Conservation (phyloP, 2,113 vertebrate genomes). For the Prietella phreatophila region DNA sequence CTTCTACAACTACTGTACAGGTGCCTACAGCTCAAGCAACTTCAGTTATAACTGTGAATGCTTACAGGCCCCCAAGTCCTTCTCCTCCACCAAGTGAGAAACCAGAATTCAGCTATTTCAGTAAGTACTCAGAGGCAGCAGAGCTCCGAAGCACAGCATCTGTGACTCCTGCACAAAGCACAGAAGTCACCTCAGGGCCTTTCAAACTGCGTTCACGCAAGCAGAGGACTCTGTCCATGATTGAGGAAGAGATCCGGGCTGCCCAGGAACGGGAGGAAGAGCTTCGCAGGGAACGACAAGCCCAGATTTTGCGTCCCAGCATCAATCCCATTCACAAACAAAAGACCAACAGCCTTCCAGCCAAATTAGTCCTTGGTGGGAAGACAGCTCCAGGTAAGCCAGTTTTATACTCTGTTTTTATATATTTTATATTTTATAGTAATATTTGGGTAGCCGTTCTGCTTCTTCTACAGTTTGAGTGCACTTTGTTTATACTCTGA, state of each 20-base stretch:
- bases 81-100: slow-evolving; percentile 77
- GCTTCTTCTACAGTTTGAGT: neutral
- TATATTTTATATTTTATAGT: too few relatives aligned
- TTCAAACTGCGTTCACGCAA: slow-evolving; percentile 94
- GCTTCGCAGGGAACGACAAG: slow-evolving; percentile 85
- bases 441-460: neutral
- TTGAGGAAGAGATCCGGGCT: slow-evolving; percentile 96
- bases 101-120: slow-evolving; percentile 91
- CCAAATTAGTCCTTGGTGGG: slow-evolving; percentile 73
- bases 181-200: slow-evolving; percentile 82
- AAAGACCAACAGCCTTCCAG: slow-evolving; percentile 78
- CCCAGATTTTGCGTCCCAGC: slow-evolving; percentile 65
- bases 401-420: neutral
- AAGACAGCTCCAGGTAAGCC: slow-evolving; percentile 87
- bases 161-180: slow-evolving; percentile 77
- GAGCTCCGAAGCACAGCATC: slow-evolving; percentile 91
- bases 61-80: slow-evolving; percentile 63
- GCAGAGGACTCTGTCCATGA: slow-evolving; percentile 95
- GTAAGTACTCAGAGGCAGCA: slow-evolving; percentile 92
- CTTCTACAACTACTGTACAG: slow-evolving; percentile 73
- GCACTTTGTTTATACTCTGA: neutral
- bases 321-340: slow-evolving; percentile 69
- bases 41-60: slow-evolving; percentile 57
- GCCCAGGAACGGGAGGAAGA: slow-evolving; percentile 97
- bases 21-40: slow-evolving; percentile 66